Evolutionary conservation across 2,888 invertebrate species (phyloP), one percentile per base, ranked within the genome.

Genomic region (Didymodactylos carnosus): DNA sequence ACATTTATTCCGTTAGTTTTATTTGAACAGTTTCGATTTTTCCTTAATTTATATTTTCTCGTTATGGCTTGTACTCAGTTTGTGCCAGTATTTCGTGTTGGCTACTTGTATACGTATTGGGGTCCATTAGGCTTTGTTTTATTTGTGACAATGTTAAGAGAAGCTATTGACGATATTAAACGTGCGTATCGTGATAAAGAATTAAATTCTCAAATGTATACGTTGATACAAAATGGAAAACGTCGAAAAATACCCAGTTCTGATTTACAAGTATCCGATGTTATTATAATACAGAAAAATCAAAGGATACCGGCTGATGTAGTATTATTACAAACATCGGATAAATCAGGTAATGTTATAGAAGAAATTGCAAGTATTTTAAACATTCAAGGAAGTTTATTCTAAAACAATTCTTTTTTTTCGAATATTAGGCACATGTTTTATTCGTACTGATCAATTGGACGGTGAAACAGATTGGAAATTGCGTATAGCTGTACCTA

Each of bases 41-140:
- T 99, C 85, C 87, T 99, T 78, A 99, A 99, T 85, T 85, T 99
- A 75, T 98, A 95, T 84, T 99, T 99, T 85, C 86, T 99, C 78
- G 87, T 97, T 75, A 97, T 98, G 97, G 97, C 98, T 0, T 86
- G 91, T 73, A 93, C 94, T 80, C 98, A 99, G 85, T 95, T 99
- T 84, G 91, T 99, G 81, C 93, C 94, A 35, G 92, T 92, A 80
- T 90, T 98, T 78, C 87, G 92, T 79, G 94, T 99, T 80, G 97
- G 98, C 3, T 94, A 94, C 82, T 87, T 97, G 69, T 98, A 97
- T 84, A 99, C 98, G 0, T 99, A 99, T 84, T 99, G 98, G 98
- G 95, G 94, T 76, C 98, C 98, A 70, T 84, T 98, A 81, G 90
- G 92, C 79, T 98, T 99, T 85, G 98, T 99, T 35, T 85, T 99